phyloP scores from a whole-genome alignment of 2,113 vertebrate species.

The Trogon melanurus region DNA sequence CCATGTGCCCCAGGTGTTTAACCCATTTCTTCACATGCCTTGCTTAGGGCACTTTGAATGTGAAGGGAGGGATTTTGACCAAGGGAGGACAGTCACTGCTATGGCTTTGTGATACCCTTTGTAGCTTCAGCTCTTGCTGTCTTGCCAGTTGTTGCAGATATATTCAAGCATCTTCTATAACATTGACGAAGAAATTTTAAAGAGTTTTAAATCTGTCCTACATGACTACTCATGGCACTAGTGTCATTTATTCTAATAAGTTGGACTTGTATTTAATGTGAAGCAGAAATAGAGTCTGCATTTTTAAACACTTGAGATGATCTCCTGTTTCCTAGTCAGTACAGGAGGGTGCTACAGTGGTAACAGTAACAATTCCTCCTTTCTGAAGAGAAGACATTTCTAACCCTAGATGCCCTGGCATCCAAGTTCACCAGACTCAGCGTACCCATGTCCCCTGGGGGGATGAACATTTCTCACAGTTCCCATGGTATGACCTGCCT shows the following conservation, averaged over 20 bases:
- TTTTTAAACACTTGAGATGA: background rate
- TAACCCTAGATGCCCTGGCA: background rate
- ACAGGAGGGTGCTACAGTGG: background rate
- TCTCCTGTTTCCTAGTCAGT: background rate
- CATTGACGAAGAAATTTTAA: background rate
- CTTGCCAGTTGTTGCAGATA: background rate
- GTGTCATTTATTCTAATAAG: background rate
- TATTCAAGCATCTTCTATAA: background rate
- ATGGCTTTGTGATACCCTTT: background rate
- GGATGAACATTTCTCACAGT: rapidly evolving
- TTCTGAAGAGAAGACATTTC: background rate
- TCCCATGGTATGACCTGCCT: background rate
- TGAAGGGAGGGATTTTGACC: background rate
- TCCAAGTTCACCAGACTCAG: background rate
- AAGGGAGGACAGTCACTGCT: background rate
- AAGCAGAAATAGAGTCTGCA: background rate
- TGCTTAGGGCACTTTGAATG: background rate
- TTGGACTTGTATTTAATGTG: background rate
- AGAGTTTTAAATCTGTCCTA: background rate
- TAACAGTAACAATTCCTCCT: background rate
- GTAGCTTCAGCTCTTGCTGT: background rate
- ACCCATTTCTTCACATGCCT: background rate
- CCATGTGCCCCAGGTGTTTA: rapidly evolving
- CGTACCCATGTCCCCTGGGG: no score
- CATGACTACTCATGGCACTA: background rate